Base-by-base conservation (phyloP, 2,888 invertebrate species). In the Alitta virens region DNA sequence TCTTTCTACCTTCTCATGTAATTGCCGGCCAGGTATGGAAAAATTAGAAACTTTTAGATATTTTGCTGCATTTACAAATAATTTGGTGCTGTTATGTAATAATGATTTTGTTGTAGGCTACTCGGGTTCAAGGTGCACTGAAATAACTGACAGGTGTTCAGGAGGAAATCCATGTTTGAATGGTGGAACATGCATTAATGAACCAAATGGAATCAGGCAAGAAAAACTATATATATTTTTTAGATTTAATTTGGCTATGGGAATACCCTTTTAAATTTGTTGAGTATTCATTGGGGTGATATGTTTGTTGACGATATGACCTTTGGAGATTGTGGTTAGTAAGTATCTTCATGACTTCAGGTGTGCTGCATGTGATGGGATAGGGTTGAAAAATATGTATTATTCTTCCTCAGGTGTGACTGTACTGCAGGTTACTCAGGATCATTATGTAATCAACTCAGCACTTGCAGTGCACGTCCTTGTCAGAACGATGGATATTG, bases 151-250 rank as follows among this genome's bases (percentile, higher is more conserved):
- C 38, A 60, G 66, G 25, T 68, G 68, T 56, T n/a, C 27, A 1
- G 49, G 24, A 18, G 43, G 53, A 49, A n/a, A 9, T 18, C 55
- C 54, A 12, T 68, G 68, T 56, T 59, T 38, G 2, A 62, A 66
- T 57, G 65, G 65, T 18, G 68, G 53, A 5, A 59, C 62, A 2
- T 68, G 68, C 51, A 57, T 66, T 25, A 65, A 67, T 46, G 38
- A 51, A 7, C 21, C 63, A 23, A 65, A 63, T 56, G 49, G 38
- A 2, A 65, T 65, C 51, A 63, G 67, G 67, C 65, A 24, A 46
- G 60, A 49, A 7, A 49, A 49, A 7, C 5, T 33, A 7, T 33
- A 33, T 7, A 33, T 33, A 33, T 12, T 33, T n/a, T n/a, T n/a
- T 24, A 14, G 1, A 1, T 33, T 1, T 18, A 12, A n/a, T 24